Evolutionary conservation across 1,140 invertebrate species (phyloP), one percentile per base, ranked within the genome.

Genomic region (Zophobas morio): DNA sequence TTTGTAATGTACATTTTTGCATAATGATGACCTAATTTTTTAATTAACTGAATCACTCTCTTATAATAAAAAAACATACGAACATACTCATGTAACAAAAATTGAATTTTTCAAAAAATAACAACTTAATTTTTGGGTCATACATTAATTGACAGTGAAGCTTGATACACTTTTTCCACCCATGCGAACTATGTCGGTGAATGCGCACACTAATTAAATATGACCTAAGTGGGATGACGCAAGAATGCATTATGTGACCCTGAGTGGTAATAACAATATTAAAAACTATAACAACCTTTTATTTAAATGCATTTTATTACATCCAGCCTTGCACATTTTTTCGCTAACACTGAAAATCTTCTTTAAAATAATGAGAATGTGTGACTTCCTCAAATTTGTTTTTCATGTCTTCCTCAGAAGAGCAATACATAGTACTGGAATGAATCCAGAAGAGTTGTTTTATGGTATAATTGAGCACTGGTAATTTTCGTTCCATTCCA

Each of bases 391-490:
- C 39, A 3, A 66, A 40, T 33, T 42, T 42, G 3, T 3, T n/a
- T n/a, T 20, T 20, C 0, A 8, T n/a, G 2, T 66, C 39, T 34
- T 66, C 39, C 32, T 39, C n/a, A 1, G 6, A 1, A 20, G 60
- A 57, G n/a, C 72, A 74, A 42, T 57, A 46, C 0, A 35, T 32
- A 1, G 49, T 6, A 46, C 53, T 60, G 1, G 49, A 56, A 56
- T 57, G 35, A 4, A 74, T 54, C 72, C 72, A 74, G 47, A 74
- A 74, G n/a, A 74, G 32, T 47, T 74, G 72, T 34, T 74, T 74
- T 47, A 60, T 5, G 5, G 35, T 46, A 20, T 40, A 60, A 32
- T 60, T 54, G 8, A 74, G n/a, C 34, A 39, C 72, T 35, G 72
- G 72, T 46, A 74, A 34, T 33, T 33, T 46, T 33, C 2, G 6